phyloP scores from a whole-genome alignment of 2,888 invertebrate genomes.

The Amorpha juglandis region DNA sequence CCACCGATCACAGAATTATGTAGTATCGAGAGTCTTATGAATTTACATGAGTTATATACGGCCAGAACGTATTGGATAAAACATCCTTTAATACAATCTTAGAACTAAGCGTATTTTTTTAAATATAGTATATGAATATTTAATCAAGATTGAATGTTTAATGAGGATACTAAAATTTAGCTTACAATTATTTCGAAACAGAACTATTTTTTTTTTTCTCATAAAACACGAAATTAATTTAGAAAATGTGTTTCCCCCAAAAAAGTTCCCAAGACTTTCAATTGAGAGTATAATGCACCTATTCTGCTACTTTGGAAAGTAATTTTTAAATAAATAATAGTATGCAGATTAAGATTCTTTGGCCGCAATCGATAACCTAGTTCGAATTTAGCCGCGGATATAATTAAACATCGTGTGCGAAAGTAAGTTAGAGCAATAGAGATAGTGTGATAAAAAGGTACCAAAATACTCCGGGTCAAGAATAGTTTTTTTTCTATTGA shows the following conservation, averaged over 20 bases:
- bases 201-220: no score
- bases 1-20: not conserved
- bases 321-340: constrained; percentile 25
- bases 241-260: not conserved
- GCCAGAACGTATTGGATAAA: no score
- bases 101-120: not conserved
- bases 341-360: constrained; percentile 18
- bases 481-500: constrained; percentile 2
- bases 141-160: no score
- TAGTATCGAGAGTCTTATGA: not conserved
- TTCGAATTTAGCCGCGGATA: constrained; percentile 19
- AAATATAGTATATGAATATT: no score
- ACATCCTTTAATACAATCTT: constrained; percentile 8
- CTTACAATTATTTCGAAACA: not conserved
- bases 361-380: constrained; percentile 20
- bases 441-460: constrained; percentile 14
- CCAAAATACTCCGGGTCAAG: not conserved
- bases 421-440: constrained; percentile 12
- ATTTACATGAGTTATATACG: not conserved
- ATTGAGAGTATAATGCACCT: not conserved
- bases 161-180: no score
- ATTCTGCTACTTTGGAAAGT: constrained; percentile 33
- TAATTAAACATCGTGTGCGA: constrained; percentile 21
- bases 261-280: not conserved
- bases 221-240: not conserved